These are phyloP conservation scores for Aix galericulata DNA, from an alignment of 2,113 vertebrate genomes.

Conservation along the genomic window DNA sequence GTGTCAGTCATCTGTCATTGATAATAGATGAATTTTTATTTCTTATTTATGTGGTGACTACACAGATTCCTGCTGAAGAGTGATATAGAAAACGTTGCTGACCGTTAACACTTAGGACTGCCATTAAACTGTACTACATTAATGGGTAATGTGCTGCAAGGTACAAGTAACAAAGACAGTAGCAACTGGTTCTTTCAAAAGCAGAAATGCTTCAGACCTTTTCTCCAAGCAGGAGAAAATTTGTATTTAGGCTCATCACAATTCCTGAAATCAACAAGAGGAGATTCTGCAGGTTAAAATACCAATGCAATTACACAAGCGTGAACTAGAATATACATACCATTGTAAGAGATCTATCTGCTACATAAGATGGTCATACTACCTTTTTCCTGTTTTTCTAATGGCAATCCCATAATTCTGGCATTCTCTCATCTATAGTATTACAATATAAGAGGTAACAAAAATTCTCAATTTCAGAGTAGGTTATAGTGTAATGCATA, in stretches of 20 bases:
- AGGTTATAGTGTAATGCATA: background rate
- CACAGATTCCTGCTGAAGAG: background rate
- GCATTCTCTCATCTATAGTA: background rate
- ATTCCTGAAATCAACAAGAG: background rate
- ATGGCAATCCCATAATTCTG: background rate
- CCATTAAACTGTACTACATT: background rate
- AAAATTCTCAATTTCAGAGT: background rate
- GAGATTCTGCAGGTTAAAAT: background rate
- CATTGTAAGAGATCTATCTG: no score
- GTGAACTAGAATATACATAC: background rate
- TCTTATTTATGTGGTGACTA: background rate
- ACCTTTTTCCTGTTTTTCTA: background rate
- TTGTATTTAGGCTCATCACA: background rate
- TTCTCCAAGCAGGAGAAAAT: background rate
- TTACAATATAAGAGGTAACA: background rate
- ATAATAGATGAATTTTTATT: background rate
- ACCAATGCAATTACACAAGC: background rate
- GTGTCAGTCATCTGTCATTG: background rate
- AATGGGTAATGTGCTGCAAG: background rate
- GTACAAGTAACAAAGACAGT: background rate
- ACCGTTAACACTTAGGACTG: background rate
- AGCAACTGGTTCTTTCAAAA: background rate
- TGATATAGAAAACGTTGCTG: background rate
- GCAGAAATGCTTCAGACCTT: no score
- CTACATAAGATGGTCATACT: background rate